Evolutionary conservation across 2,797 vertebrate species (phyloP).

Genomic region (Setipinna tenuifilis): DNA sequence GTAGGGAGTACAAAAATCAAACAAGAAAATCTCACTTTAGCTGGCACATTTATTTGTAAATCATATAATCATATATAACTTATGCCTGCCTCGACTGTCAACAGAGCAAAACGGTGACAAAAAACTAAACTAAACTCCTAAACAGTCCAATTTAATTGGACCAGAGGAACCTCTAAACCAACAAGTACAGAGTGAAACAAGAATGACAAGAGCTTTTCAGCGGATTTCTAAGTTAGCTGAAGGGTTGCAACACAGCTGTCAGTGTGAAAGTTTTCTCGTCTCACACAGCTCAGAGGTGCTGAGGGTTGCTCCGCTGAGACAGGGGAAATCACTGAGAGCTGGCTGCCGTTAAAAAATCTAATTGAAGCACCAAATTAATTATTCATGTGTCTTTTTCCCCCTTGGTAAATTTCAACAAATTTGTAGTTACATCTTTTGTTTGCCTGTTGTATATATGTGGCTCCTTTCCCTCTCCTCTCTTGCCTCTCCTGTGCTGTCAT

Average conservation of each 20-base stretch:
- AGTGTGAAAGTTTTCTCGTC: constrained; percentile 12
- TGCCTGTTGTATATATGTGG: constrained; percentile 29
- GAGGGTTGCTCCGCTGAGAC: constrained; percentile 31
- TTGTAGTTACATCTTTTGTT: constrained; percentile 44
- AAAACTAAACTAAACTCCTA: background rate
- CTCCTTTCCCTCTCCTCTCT: constrained; percentile 29
- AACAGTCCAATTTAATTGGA: background rate
- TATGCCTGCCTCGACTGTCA: no score
- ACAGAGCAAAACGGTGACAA: no score
- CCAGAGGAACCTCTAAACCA: constrained; percentile 2
- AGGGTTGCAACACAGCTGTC: constrained; percentile 31
- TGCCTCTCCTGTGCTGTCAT: constrained; percentile 29
- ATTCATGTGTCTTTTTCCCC: constrained; percentile 49
- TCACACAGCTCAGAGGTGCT: background rate
- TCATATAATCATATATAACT: no score
- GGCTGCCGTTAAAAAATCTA: constrained; percentile 50
- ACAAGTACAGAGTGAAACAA: background rate
- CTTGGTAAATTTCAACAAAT: constrained; percentile 57
- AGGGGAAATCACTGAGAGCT: constrained; percentile 6
- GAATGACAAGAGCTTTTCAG: background rate
- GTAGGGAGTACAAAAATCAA: no score
- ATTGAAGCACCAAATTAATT: constrained; percentile 51
- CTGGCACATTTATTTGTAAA: background rate
- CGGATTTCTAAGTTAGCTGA: background rate
- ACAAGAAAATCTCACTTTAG: background rate